Base-by-base conservation (phyloP, 2,797 vertebrate genomes). In the Allobates femoralis region DNA sequence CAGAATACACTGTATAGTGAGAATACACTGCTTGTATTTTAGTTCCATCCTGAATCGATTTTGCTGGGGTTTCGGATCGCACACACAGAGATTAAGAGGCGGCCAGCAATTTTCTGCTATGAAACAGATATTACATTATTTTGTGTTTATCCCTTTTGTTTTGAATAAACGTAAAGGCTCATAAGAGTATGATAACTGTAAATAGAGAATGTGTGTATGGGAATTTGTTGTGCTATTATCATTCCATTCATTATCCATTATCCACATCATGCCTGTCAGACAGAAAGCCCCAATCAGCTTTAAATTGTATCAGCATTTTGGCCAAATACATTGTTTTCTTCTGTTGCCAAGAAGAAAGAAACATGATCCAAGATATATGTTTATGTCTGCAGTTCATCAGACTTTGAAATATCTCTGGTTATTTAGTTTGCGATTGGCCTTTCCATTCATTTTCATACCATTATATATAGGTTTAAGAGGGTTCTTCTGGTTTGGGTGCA, bases 281-380 rank as follows among this genome's bases (percentile, higher is more conserved):
- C 11, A 23, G 53, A 79, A 37, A 37, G 55, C 12, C 58, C 23
- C 76, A 79, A 23, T 58, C 18, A 8, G 7, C 56, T 78, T 18
- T 32, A 23, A 28, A 55, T 5, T 30, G 18, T 55, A 21, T 56
- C 18, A 58, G 55, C n/a, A 55, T 58, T 23, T 55, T 37, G 76
- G 76, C 76, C 53, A 60, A 56, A 79, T 37, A 79, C n/a, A n/a
- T 37, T 58, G 76, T 79, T 60, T 34, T 58, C 23, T 58, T 79
- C 55, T 79, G 12, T 21, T 14, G 75, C 75, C 75, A 77, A 79
- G 55, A 37, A 60, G 58, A 15, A 79, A 79, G 15, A 5, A 21
- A 37, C 18, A 74, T 3, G 23, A 62, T 62, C n/a, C 60, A 26
- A 26, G 34, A 79, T n/a, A 60, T 37, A 79, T 28, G 7, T 60